Conservation (phyloP, 2,797 vertebrate genomes). For the Lindbergichthys nudifrons region DNA sequence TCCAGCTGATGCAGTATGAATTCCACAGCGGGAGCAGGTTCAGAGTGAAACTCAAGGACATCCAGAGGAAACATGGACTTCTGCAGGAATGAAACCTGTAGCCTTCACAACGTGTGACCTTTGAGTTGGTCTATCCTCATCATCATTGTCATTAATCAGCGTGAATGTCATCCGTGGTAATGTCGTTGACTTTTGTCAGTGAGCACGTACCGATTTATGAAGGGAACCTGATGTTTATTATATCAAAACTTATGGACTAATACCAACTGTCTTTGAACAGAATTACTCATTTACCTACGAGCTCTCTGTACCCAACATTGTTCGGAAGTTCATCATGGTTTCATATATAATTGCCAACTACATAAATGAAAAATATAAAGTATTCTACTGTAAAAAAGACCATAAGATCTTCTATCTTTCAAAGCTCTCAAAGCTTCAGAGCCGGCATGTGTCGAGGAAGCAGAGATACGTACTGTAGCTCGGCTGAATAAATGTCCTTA, state of each 20-base stretch:
- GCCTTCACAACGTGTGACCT: constrained; percentile 16
- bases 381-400: no score
- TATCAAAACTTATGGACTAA: background rate
- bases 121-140: background rate
- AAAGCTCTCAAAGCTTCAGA: no score
- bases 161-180: background rate
- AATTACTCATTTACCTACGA: no score
- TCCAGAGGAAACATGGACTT: background rate
- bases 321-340: no score
- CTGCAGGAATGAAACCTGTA: constrained; percentile 8
- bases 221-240: background rate
- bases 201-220: background rate
- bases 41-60: constrained; percentile 3
- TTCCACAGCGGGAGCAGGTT: background rate
- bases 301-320: no score
- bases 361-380: no score
- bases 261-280: no score
- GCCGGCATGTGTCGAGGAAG: no score
- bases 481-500: no score
- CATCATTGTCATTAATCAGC: constrained; percentile 1
- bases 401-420: no score
- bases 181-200: background rate
- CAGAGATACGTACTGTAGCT: no score
- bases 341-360: no score
- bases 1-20: constrained; percentile 8